A percentile compares a stretch with the other conserved stretches of the same genome.
Conservation (phyloP, 1,140 invertebrate species). For the Brachionus asplanchnoidis region DNA sequence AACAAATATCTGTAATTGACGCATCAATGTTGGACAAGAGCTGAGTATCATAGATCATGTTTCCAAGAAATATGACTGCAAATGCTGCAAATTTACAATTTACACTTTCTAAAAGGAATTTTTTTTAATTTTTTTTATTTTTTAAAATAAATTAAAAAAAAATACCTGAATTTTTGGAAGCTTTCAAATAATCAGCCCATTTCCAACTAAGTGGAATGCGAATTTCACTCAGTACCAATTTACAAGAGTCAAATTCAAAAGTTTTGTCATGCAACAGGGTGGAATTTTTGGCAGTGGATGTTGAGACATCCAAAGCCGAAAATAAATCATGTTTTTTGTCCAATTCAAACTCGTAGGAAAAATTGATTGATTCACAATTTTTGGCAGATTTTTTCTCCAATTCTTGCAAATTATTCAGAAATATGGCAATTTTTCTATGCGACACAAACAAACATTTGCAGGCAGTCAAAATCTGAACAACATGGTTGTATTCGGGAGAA, state of each 20-base stretch:
- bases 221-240: background rate
- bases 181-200: conserved; percentile 26
- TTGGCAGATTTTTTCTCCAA: background rate
- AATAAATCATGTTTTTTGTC: background rate
- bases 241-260: background rate
- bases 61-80: conserved; percentile 6
- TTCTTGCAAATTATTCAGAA: conserved; percentile 23
- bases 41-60: conserved; percentile 30
- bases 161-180: conserved; percentile 10
- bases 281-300: background rate
- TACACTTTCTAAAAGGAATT: background rate
- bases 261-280: background rate
- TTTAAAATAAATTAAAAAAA: background rate
- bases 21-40: conserved; percentile 20
- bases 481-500: conserved; percentile 24
- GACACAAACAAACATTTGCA: conserved; percentile 37
- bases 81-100: conserved; percentile 26
- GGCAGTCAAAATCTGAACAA: conserved; percentile 26
- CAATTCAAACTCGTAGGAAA: background rate
- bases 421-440: conserved; percentile 19
- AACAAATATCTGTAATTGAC: background rate
- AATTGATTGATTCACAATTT: background rate
- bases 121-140: background rate
- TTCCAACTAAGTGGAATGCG: conserved; percentile 19
- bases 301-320: background rate